Evolutionary conservation across 2,888 invertebrate genomes (phyloP), one percentile per base, ranked within the genome.

Genomic region (Troilus luridus): DNA sequence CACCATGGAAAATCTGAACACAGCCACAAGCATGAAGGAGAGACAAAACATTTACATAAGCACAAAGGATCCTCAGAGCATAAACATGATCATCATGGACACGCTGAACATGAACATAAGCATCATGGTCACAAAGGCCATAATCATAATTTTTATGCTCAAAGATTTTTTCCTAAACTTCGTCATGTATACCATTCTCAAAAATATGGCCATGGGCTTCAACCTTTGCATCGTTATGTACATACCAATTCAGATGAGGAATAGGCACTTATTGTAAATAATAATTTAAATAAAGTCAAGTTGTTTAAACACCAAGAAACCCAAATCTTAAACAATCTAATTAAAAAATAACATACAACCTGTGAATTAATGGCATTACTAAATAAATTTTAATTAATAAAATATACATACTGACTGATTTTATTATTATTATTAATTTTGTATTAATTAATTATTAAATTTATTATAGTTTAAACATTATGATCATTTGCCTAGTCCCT

Each of bases 1-100:
- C 93, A 93, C 62, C 92, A 93, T 59, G 93, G 93, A 1, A 92
- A 92, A 67, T 41, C 67, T 14, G 89, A 92, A 21, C 92, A 92
- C 58, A 88, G 81, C 10, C 92, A 92, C 72, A 92, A 91, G 59
- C 92, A 92, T 85, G 90, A 91, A 27, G 92, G 92, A 21, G 92
- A 92, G 88, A 90, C 91, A 54, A 89, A 92, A 88, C 92, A 92
- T 62, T 90, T 91, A 27, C 92, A 93, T 91, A 92, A 93, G 62
- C 93, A 93, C 81, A 92, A 93, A 24, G 93, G 93, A 12, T 92
- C 92, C 59, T 91, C 88, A 24, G 90, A 91, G 3, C 92, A 92
- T 89, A 91, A 91, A 56, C 92, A 92, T 67, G 91, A 92, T 77
- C 93, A 93, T 60, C 92, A 93, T 85, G 92, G 93, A 14, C 92